phyloP scores from a whole-genome alignment of 2,888 invertebrate genomes.

The Eulithis testata region DNA sequence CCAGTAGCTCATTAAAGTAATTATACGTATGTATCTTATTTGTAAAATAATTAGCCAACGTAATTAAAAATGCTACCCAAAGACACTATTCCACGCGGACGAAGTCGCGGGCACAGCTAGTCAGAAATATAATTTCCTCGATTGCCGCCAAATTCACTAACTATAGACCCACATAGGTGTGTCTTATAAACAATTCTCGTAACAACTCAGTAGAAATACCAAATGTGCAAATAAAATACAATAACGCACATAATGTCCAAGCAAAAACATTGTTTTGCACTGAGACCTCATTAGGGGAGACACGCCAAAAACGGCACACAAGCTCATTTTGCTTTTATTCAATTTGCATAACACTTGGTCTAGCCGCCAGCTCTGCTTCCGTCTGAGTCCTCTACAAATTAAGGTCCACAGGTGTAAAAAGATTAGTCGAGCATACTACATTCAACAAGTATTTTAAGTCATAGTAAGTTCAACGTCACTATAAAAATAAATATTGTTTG shows the following conservation, averaged over 20 bases:
- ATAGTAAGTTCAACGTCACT: too few species aligned
- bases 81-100: too few species aligned
- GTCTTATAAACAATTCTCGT: background rate
- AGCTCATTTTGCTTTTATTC: conserved; percentile 5
- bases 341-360: conserved; percentile 10
- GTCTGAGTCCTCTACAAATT: background rate
- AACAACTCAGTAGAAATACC: background rate
- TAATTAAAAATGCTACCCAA: too few species aligned
- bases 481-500: too few species aligned
- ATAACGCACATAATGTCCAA: conserved; percentile 3
- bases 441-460: too few species aligned
- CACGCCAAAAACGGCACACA: conserved; percentile 6
- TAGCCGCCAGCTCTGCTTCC: background rate
- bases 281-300: conserved; percentile 15
- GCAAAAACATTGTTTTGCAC: conserved; percentile 16
- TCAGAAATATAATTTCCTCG: too few species aligned
- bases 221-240: conserved; percentile 5
- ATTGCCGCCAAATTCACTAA: too few species aligned
- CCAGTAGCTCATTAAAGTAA: too few species aligned
- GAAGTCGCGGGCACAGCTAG: too few species aligned
- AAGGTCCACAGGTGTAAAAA: background rate
- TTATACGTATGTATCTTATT: too few species aligned
- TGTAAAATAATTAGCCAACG: too few species aligned
- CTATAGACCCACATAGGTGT: background rate
- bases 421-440: background rate